Evolutionary conservation across 2,888 invertebrate genomes (phyloP), one percentile per base, ranked within the genome.

Genomic region (Encarsia formosa): DNA sequence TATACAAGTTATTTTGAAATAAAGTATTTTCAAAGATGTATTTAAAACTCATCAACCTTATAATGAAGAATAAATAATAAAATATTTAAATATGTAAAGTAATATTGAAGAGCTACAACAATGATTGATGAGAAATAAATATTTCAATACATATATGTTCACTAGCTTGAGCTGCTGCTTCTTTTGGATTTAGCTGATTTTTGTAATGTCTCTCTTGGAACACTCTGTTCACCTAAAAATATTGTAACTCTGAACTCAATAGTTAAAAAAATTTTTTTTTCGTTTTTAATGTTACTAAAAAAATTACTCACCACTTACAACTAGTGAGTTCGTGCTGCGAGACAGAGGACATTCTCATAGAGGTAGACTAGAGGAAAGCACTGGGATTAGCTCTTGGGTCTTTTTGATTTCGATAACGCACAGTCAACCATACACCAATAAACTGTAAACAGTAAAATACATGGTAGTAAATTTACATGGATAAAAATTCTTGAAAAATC

Each of bases 331-430:
- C 66, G 60, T 70, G 67, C 65, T 66, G 68, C 66, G 66, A 70
- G 64, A 71, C 68, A 64, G 68, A 65, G 66, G 68, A 70, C 70
- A 73, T 73, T 64, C 66, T 65, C 67, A 71, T 71, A 67, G 63
- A 70, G 65, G 70, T 72, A 77, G 80, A 84, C 88, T 91, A 95
- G 76, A 96, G 88, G 81, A 95, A 96, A 80, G 94, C 95, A 81
- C 92, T 92, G 72, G 95, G 92, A 81, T 94, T 91, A 80, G 91
- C 93, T 67, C 91, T 83, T 69, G 95, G 96, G 81, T 96, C 94
- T 87, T 95, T 95, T 82, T 94, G 94, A 81, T 97, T 97, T 79
- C 97, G 88, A 83, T 92, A 97, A 70, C 95, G 87, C 75, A 95
- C 88, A 68, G 96, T 94, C 84, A 97, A 82, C 89, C 91, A 90